A percentile compares a stretch with the other conserved stretches of the same genome.
Conservation (phyloP, 1,140 invertebrate genomes). For the Drosophila busckii region DNA sequence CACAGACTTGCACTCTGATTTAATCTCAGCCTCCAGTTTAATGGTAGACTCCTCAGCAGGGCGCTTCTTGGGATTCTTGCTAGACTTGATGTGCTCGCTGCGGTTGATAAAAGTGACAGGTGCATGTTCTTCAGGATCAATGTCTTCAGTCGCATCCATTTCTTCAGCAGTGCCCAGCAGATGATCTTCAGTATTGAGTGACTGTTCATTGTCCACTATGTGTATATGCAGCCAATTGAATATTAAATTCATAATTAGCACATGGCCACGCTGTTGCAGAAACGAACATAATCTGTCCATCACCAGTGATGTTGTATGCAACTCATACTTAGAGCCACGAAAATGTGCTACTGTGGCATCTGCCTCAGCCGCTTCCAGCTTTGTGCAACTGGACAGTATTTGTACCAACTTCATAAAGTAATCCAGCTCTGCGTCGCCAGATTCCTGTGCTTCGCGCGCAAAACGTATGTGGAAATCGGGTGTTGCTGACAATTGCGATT, state of each 20-base stretch:
- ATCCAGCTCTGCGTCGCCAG: constrained; percentile 56
- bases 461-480: constrained; percentile 52
- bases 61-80: constrained; percentile 42
- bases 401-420: constrained; percentile 74
- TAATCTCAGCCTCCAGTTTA: constrained; percentile 45
- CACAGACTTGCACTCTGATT: constrained; percentile 26
- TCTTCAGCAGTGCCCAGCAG: constrained; percentile 50
- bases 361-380: constrained; percentile 57
- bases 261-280: constrained; percentile 84
- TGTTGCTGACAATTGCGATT: constrained; percentile 28
- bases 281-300: constrained; percentile 83
- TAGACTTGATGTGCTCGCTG: constrained; percentile 36
- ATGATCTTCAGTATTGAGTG: constrained; percentile 67
- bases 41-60: constrained; percentile 45
- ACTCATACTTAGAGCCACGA: constrained; percentile 82
- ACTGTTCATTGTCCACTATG: constrained; percentile 79
- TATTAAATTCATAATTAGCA: constrained; percentile 84
- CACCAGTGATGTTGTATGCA: constrained; percentile 83
- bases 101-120: not conserved
- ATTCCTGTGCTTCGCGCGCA: constrained; percentile 74
- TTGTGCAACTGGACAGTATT: constrained; percentile 60
- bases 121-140: constrained; percentile 13
- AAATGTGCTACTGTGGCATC: constrained; percentile 66
- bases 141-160: constrained; percentile 32
- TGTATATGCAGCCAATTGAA: constrained; percentile 83